Conservation (phyloP, 2,888 invertebrate genomes). For the Acronicta alni region DNA sequence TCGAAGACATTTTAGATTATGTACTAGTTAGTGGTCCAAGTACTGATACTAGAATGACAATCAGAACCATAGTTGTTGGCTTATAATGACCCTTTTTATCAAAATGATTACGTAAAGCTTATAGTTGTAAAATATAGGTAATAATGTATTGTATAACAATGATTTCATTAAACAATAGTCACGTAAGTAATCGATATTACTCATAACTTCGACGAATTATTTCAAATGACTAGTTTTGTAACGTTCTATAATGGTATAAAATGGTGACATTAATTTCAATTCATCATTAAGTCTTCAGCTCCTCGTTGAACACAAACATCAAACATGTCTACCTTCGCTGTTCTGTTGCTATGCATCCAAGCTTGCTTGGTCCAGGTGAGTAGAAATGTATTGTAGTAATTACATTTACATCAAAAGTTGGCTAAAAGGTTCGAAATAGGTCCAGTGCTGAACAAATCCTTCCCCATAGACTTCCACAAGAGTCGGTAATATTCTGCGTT, state of each 20-base stretch:
- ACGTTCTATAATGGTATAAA: slow-evolving; percentile 15
- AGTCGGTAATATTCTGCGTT: too few species aligned
- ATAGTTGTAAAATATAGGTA: slow-evolving; percentile 5
- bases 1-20: slow-evolving; percentile 23
- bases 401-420: not conserved
- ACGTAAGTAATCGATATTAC: not conserved
- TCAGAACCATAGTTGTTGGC: not conserved
- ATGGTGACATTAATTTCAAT: not conserved
- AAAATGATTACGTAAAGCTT: slow-evolving; percentile 10
- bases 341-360: slow-evolving; percentile 43
- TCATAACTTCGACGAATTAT: not conserved
- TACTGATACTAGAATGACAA: slow-evolving; percentile 25
- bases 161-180: not conserved
- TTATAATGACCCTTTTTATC: slow-evolving; percentile 29
- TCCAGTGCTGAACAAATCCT: too few species aligned
- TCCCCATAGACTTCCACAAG: too few species aligned
- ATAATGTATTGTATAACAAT: not conserved
- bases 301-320: slow-evolving; percentile 25
- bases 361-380: slow-evolving; percentile 46
- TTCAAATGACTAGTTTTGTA: slow-evolving; percentile 1
- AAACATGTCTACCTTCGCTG: slow-evolving; percentile 38
- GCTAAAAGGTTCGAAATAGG: too few species aligned
- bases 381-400: not conserved
- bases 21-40: slow-evolving; percentile 12
- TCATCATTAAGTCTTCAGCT: slow-evolving; percentile 29